These are phyloP conservation scores for Dichetophora obliterata DNA, from an alignment of 2,888 invertebrate species.

Conservation along the genomic window DNA sequence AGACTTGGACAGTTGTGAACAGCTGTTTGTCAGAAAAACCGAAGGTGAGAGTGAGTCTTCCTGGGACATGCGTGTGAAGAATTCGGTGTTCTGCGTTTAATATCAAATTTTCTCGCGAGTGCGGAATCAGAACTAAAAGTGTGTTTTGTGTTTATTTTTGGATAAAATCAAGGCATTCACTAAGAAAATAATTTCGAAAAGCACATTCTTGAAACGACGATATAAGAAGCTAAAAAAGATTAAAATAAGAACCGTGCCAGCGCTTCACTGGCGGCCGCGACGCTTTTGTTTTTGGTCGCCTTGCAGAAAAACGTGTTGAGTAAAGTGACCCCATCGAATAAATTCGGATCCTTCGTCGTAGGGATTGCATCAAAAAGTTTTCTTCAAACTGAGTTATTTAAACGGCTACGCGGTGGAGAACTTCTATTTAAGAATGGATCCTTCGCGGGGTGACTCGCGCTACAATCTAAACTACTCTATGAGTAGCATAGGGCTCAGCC, in stretches of 20 bases:
- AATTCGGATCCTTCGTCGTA: slow-evolving; percentile 34
- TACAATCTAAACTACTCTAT: slow-evolving; percentile 88
- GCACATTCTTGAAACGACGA: slow-evolving; percentile 19
- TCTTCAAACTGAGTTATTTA: slow-evolving; percentile 46
- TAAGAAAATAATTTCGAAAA: slow-evolving; percentile 32
- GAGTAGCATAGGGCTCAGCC: slow-evolving; percentile 83
- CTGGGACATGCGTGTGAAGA: slow-evolving; percentile 32
- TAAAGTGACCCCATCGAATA: neutral
- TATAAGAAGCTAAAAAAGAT: slow-evolving; percentile 50
- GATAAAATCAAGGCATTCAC: slow-evolving; percentile 48
- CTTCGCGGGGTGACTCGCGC: slow-evolving; percentile 91
- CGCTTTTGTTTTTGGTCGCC: slow-evolving; percentile 22
- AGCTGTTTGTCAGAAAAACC: slow-evolving; percentile 40
- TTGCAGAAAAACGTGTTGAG: slow-evolving; percentile 35
- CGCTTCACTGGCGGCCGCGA: slow-evolving; percentile 33
- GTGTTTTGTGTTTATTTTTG: slow-evolving; percentile 58
- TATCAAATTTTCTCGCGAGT: slow-evolving; percentile 35
- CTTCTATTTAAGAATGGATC: slow-evolving; percentile 78
- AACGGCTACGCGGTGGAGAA: slow-evolving; percentile 67
- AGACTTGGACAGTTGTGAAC: slow-evolving; percentile 44
- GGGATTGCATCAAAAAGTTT: slow-evolving; percentile 23
- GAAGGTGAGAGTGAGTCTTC: slow-evolving; percentile 35
- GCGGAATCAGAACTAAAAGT: slow-evolving; percentile 48
- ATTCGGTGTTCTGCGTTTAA: slow-evolving; percentile 4
- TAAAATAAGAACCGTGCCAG: slow-evolving; percentile 43